These are phyloP conservation scores for Ditula angustiorana DNA, from an alignment of 2,888 invertebrate species.

Conservation along the genomic window DNA sequence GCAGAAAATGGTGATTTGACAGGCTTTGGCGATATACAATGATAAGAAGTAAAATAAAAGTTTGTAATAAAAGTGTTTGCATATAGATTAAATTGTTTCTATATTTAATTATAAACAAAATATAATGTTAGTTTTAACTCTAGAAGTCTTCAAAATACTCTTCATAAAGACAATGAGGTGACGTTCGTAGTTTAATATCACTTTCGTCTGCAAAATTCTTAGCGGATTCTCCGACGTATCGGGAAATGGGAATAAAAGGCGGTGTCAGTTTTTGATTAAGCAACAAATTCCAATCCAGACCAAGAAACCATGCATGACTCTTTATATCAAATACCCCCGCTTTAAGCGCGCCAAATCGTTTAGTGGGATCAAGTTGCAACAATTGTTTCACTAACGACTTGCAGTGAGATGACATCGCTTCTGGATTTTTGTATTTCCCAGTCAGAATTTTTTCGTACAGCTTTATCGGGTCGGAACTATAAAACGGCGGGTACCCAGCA, in stretches of 20 bases:
- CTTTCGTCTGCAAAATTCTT: neutral
- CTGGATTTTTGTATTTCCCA: slow-evolving; percentile 93
- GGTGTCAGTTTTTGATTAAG: slow-evolving; percentile 4
- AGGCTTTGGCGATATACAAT: too few relatives aligned
- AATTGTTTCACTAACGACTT: slow-evolving; percentile 92
- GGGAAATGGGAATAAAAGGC: neutral
- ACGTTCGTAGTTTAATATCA: neutral
- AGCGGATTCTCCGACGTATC: neutral
- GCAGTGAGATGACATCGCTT: slow-evolving; percentile 90
- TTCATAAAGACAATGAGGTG: slow-evolving; percentile 17
- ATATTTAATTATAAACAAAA: neutral
- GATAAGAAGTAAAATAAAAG: neutral
- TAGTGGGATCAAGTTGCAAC: slow-evolving; percentile 84
- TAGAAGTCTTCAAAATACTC: slow-evolving; percentile 23
- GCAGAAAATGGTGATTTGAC: too few relatives aligned
- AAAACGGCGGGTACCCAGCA: slow-evolving; percentile 96
- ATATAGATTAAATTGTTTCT: neutral
- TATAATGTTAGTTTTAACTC: neutral
- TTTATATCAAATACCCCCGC: slow-evolving; percentile 96
- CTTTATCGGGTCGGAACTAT: slow-evolving; percentile 93
- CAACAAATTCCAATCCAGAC: slow-evolving; percentile 23
- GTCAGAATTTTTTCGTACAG: slow-evolving; percentile 97
- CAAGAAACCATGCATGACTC: slow-evolving; percentile 94
- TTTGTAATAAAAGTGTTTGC: neutral
- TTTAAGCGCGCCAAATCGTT: slow-evolving; percentile 94